phyloP scores from a whole-genome alignment of 2,888 invertebrate species.

The Serripes groenlandicus region DNA sequence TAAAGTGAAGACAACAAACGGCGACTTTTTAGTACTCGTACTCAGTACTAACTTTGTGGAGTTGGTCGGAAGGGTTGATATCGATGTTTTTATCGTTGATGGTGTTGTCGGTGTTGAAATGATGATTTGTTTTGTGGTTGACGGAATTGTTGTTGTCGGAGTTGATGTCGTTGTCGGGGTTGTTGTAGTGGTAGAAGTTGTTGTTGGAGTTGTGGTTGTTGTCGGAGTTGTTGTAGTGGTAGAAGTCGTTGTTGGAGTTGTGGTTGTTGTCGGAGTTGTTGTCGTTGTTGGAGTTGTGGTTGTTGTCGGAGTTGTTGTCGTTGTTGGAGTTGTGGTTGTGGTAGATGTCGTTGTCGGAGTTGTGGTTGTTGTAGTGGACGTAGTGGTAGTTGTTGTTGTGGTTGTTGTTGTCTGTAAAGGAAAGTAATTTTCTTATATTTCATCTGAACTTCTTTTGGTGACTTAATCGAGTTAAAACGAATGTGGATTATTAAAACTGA shows the following conservation, averaged over 20 bases:
- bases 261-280: constrained; percentile 6
- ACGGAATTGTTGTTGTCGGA: neutral
- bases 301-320: constrained; percentile 2
- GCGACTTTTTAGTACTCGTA: too few relatives aligned
- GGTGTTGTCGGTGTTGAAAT: neutral
- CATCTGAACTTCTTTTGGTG: too few relatives aligned
- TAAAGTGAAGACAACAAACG: neutral
- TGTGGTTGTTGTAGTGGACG: neutral
- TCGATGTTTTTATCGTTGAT: neutral
- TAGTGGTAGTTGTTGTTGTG: constrained; percentile 8
- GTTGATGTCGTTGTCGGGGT: neutral
- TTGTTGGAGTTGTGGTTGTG: constrained; percentile 1
- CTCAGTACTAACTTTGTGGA: too few relatives aligned
- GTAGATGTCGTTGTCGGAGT: neutral
- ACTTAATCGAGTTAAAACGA: too few relatives aligned
- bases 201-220: constrained; percentile 11
- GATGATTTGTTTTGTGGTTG: neutral
- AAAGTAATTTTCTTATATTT: neutral
- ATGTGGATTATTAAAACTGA: too few relatives aligned
- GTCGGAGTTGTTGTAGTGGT: constrained; percentile 22
- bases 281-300: constrained; percentile 15
- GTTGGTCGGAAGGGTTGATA: too few relatives aligned
- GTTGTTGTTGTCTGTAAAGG: constrained; percentile 5
- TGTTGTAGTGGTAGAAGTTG: constrained; percentile 1
- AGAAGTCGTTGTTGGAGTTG: constrained; percentile 10